phyloP scores from a whole-genome alignment of 2,888 invertebrate species.

The Mechanitis mazaeus region DNA sequence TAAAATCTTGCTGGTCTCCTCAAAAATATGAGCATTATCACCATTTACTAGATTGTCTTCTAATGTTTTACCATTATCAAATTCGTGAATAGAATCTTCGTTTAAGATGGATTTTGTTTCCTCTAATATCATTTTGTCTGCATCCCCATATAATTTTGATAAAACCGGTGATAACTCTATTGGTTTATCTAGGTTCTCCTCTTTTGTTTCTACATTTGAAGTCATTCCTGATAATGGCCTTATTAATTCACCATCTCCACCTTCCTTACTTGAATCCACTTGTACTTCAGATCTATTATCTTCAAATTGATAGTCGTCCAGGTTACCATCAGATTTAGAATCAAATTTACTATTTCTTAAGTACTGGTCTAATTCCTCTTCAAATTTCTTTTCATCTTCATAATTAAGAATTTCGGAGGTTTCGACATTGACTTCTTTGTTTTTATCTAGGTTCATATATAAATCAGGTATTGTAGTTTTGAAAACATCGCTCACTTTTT shows the following conservation, averaged over 20 bases:
- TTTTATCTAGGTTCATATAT: neutral
- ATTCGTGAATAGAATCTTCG: constrained; percentile 26
- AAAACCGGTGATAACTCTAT: neutral
- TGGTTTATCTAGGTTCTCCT: constrained; percentile 6
- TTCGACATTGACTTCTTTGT: neutral
- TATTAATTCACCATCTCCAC: constrained; percentile 9
- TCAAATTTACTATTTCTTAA: constrained; percentile 20
- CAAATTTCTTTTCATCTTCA: constrained; percentile 11
- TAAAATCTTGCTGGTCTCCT: constrained; percentile 35
- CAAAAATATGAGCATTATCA: constrained; percentile 29
- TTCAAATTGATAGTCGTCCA: constrained; percentile 51
- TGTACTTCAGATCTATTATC: constrained; percentile 46
- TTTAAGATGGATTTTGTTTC: constrained; percentile 29
- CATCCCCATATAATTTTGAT: constrained; percentile 10
- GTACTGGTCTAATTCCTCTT: constrained; percentile 25
- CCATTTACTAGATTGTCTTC: constrained; percentile 21
- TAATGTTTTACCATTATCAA: constrained; percentile 23
- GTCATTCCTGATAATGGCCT: neutral
- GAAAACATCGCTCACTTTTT: neutral
- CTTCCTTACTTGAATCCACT: constrained; percentile 25
- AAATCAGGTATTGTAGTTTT: neutral
- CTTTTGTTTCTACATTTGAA: neutral
- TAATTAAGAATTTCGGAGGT: constrained; percentile 5
- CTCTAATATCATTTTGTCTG: constrained; percentile 22
- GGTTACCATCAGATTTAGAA: constrained; percentile 19